phyloP scores from a whole-genome alignment of 2,888 invertebrate genomes.

The Apamea epomidion region DNA sequence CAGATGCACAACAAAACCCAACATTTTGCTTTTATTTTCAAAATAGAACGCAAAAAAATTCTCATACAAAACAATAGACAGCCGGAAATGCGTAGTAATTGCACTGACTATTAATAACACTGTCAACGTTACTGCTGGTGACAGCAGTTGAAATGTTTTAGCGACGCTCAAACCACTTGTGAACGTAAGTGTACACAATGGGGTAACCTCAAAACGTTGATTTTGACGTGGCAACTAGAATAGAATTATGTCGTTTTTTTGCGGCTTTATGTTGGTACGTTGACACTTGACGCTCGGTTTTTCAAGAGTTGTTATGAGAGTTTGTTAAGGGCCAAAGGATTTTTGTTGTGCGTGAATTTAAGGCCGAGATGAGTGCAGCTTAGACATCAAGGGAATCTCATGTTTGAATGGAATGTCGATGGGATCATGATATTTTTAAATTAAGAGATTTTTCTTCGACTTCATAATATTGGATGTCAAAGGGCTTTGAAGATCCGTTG shows the following conservation, averaged over 20 bases:
- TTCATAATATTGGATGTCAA: background rate
- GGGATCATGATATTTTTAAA: background rate
- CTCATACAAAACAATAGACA: constrained; percentile 49
- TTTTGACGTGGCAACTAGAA: constrained; percentile 49
- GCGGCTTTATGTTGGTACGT: constrained; percentile 12
- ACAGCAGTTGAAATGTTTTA: constrained; percentile 62
- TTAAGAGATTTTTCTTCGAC: background rate
- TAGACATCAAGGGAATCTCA: constrained; percentile 17
- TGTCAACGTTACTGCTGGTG: constrained; percentile 59
- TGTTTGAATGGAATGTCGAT: constrained; percentile 7
- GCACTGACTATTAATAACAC: constrained; percentile 65
- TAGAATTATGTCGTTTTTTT: constrained; percentile 30
- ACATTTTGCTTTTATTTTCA: background rate
- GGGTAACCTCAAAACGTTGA: constrained; percentile 54
- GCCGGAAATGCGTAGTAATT: constrained; percentile 56
- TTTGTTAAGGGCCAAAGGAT: constrained; percentile 32
- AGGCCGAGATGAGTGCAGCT: constrained; percentile 31
- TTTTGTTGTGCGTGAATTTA: constrained; percentile 26
- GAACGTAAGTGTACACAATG: constrained; percentile 45
- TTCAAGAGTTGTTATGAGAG: constrained; percentile 21
- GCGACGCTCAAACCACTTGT: constrained; percentile 47
- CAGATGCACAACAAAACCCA: background rate
- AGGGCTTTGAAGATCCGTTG: background rate
- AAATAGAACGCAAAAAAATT: constrained; percentile 40
- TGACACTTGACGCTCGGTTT: constrained; percentile 38